These are phyloP conservation scores for Xenops minutus DNA, from an alignment of 2,797 vertebrate genomes.

Conservation along the genomic window DNA sequence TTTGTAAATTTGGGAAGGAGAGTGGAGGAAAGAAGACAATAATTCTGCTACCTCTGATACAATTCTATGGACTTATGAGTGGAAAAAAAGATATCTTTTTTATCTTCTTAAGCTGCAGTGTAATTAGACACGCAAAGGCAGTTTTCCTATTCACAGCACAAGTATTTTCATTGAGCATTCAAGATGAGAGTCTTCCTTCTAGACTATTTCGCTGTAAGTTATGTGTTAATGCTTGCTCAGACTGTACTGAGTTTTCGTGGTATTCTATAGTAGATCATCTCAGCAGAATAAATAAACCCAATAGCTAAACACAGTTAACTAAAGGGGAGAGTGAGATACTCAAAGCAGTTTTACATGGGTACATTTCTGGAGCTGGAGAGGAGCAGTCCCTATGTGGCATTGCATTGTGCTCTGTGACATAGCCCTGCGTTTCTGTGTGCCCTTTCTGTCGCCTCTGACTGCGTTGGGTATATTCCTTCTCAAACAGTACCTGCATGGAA, in stretches of 20 bases:
- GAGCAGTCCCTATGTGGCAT: accelerated
- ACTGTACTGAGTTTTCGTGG: not conserved
- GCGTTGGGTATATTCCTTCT: accelerated
- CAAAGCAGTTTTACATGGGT: not conserved
- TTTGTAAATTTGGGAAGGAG: not conserved
- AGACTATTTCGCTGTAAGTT: not conserved
- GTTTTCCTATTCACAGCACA: not conserved
- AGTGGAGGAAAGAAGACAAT: not conserved
- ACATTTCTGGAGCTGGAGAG: not conserved
- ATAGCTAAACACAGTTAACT: not conserved
- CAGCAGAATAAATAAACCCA: not conserved
- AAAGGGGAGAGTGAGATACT: not conserved
- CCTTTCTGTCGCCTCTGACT: not conserved
- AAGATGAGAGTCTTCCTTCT: not conserved
- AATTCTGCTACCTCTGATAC: not conserved
- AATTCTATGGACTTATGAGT: not conserved
- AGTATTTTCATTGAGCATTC: not conserved
- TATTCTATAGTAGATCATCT: not conserved
- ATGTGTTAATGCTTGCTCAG: not conserved
- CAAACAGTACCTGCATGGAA: not conserved
- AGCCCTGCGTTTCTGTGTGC: accelerated
- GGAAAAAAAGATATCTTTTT: not conserved
- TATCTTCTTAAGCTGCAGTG: not conserved
- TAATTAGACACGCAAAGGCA: not conserved
- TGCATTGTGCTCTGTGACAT: accelerated